Percentiles rank a stretch among this genome's conserved stretches.
These are phyloP conservation scores for Pyrgus malvae DNA, from an alignment of 2,888 invertebrate genomes.

Conservation along the genomic window DNA sequence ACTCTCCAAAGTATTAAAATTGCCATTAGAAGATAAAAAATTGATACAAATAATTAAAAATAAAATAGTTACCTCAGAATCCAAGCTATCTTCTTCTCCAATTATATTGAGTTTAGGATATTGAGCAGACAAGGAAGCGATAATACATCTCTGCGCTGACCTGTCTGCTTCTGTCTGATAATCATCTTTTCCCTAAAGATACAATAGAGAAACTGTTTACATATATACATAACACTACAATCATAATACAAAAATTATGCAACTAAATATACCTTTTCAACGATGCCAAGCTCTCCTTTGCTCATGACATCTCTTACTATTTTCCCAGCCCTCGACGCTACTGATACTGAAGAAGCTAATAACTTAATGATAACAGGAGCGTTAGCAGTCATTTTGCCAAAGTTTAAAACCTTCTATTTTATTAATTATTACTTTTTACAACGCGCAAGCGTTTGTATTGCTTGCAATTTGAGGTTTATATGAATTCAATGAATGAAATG, in stretches of 20 bases:
- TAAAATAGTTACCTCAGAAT: constrained; percentile 75
- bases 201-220: not conserved
- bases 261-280: constrained; percentile 88
- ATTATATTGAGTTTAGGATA: constrained; percentile 93
- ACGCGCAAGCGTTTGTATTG: not conserved
- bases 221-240: not conserved
- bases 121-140: constrained; percentile 90
- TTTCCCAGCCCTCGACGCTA: constrained; percentile 91
- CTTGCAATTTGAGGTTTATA: too few species aligned
- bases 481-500: too few species aligned
- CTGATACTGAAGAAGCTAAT: constrained; percentile 89
- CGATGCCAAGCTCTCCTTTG: constrained; percentile 93
- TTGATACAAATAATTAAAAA: not conserved
- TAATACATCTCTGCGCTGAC: constrained; percentile 95
- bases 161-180: constrained; percentile 99
- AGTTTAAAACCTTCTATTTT: not conserved
- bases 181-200: constrained; percentile 93
- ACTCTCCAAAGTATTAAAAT: too few species aligned
- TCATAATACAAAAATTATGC: constrained; percentile 18
- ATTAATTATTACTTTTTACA: not conserved
- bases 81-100: constrained; percentile 92
- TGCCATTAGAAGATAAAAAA: too few species aligned
- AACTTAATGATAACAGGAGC: constrained; percentile 86
- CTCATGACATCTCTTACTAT: constrained; percentile 96
- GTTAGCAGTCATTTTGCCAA: constrained; percentile 81